These are phyloP conservation scores for Siphlonurus alternatus DNA, from an alignment of 2,888 invertebrate genomes.

Conservation along the genomic window DNA sequence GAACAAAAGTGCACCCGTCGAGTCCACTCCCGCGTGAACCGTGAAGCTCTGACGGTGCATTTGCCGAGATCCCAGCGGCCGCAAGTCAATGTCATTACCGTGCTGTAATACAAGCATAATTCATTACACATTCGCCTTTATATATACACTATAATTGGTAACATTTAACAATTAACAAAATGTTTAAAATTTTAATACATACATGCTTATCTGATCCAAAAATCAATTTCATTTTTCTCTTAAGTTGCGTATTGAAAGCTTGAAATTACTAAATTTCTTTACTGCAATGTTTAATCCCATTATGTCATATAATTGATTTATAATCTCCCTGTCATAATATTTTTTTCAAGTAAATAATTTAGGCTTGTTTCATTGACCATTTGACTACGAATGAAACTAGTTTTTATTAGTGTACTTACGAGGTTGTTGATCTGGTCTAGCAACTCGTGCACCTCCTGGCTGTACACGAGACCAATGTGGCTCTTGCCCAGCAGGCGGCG, in stretches of 20 bases:
- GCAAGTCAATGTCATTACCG: conserved; percentile 94
- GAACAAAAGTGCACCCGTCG: conserved; percentile 72
- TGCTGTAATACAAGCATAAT: conserved; percentile 43
- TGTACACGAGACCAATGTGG: conserved; percentile 94
- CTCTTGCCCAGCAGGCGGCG: conserved; percentile 91
- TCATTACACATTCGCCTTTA: neutral
- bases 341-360: too few species aligned
- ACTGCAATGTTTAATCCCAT: too few species aligned
- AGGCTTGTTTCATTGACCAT: too few species aligned
- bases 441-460: conserved; percentile 92
- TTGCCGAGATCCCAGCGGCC: conserved; percentile 86
- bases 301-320: too few species aligned
- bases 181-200: too few species aligned
- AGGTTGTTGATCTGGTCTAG: conserved; percentile 87
- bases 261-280: too few species aligned
- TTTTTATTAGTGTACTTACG: too few species aligned
- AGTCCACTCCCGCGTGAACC: conserved; percentile 90
- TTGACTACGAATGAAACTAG: too few species aligned
- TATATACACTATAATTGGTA: too few species aligned
- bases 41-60: conserved; percentile 96
- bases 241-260: too few species aligned
- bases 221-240: neutral
- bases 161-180: too few species aligned
- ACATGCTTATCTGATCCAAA: neutral
- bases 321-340: too few species aligned